Conservation (phyloP, 2,797 vertebrate species). For the Falco biarmicus region DNA sequence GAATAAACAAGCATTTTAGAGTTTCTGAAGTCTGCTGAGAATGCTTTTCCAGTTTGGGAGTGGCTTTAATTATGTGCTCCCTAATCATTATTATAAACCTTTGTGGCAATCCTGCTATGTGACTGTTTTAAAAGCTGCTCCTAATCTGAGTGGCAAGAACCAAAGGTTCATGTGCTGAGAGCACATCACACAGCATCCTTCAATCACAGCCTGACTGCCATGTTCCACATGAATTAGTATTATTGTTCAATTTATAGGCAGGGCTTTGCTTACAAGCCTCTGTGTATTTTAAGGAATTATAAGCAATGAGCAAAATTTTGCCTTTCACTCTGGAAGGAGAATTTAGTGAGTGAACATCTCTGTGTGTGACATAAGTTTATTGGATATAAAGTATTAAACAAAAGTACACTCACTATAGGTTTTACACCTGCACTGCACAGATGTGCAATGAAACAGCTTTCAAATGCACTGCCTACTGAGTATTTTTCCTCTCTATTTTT, state of each 20-base stretch:
- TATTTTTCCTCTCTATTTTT: not conserved
- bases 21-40: constrained; percentile 61
- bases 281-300: not conserved
- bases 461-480: not conserved
- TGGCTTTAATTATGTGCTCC: constrained; percentile 38
- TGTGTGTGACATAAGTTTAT: not conserved
- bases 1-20: constrained; percentile 71
- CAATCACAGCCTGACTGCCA: not conserved
- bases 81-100: constrained; percentile 33
- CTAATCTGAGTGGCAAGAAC: not conserved
- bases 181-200: not conserved
- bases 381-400: not conserved
- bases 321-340: not conserved
- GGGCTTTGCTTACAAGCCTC: not conserved
- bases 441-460: not conserved
- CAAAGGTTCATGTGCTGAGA: not conserved
- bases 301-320: not conserved
- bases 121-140: not conserved
- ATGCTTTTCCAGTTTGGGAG: constrained; percentile 46
- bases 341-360: not conserved
- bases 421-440: constrained; percentile 14
- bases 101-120: not conserved
- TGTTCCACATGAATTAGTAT: not conserved
- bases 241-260: constrained; percentile 8
- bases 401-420: not conserved